Evolutionary conservation across 2,113 vertebrate species (phyloP), one percentile per base, ranked within the genome.

Genomic region (Apistogramma diplotaenia): DNA sequence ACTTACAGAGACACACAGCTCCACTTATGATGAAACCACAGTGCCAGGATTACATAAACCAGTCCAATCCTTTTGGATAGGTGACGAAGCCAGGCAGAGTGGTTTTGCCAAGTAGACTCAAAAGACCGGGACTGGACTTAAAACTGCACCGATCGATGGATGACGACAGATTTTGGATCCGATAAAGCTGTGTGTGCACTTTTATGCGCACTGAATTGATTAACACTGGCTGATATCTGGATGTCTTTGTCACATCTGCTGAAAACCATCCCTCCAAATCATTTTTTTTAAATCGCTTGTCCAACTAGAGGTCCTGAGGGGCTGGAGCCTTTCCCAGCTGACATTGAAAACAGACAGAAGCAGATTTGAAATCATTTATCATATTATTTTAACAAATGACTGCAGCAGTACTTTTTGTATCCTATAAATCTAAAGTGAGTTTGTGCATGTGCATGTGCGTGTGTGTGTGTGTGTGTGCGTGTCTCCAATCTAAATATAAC

Each of bases 1-100:
- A 27, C 76, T 61, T 10, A 57, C 19, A 80, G 72, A 78, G 11
- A 56, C 53, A 57, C 75, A 40, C 13, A 8, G 43, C 23, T 79
- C 76, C 81, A 49, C 78, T 58, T 76, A 57, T 1, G 25, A 23
- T 2, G 16, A 56, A 23, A 19, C 19, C 29, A 25, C n/a, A 5
- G 2, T 75, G 62, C 65, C 62, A 82, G 54, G 33, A 19, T 71
- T 60, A 84, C 70, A 82, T 73, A 93, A 87, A 62, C 7, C 23
- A 72, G 27, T 43, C 79, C 73, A 89, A 16, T 19, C 65, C 86
- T 76, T 65, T 71, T 58, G 79, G 40, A 37, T 19, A 85, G 62
- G 79, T 57, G 9, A 53, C 6, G 33, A 54, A 58, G 37, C 53
- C 82, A 81, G 46, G 33, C 46, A 55, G 49, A 74, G 57, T 1